Conservation (phyloP, 1,140 invertebrate genomes). For the Bombus vancouverensis region DNA sequence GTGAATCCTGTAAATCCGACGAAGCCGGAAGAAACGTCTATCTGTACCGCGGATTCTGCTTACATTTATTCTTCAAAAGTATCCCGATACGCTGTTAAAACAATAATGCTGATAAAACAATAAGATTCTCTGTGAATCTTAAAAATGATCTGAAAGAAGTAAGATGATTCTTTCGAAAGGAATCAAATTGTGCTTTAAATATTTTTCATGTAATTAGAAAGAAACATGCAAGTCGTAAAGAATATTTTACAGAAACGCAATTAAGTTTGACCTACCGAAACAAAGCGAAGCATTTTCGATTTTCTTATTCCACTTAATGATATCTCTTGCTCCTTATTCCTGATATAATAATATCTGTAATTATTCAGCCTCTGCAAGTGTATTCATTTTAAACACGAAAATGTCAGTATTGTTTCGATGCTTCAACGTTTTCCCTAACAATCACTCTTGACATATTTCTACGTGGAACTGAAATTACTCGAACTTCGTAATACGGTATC, state of each 20-base stretch:
- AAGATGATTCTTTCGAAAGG: too few species aligned
- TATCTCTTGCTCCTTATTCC: background rate
- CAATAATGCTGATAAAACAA: too few species aligned
- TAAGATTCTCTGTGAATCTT: too few species aligned
- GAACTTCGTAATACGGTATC: background rate
- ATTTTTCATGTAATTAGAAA: too few species aligned
- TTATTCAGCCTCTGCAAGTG: background rate
- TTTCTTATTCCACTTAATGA: background rate
- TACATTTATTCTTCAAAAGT: background rate
- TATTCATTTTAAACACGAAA: background rate
- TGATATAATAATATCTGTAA: background rate
- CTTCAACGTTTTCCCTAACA: background rate
- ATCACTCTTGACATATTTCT: conserved; percentile 6
- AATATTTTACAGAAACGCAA: too few species aligned
- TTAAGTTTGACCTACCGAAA: background rate
- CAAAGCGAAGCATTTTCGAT: background rate
- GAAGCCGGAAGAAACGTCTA: background rate
- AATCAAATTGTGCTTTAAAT: too few species aligned
- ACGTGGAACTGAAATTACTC: background rate
- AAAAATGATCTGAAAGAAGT: too few species aligned
- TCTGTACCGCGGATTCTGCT: background rate
- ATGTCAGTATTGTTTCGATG: background rate
- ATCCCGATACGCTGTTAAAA: background rate
- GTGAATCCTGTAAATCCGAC: background rate
- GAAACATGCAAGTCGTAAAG: too few species aligned